A percentile compares a stretch with the other conserved stretches of the same genome.
Conservation (phyloP, 2,888 invertebrate genomes). For the Heteromyza rotundicornis region DNA sequence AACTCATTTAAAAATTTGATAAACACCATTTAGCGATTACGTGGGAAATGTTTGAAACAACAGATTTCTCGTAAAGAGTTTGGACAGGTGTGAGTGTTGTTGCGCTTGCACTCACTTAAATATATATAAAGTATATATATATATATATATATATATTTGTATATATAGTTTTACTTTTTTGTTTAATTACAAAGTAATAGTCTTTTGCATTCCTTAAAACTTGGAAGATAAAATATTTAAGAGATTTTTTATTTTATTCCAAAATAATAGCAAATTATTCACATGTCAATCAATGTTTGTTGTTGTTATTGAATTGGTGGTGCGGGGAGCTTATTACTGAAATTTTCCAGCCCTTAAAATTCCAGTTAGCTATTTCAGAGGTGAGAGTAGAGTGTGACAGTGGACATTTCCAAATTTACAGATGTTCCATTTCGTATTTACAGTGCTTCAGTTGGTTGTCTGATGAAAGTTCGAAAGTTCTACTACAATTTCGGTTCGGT, state of each 20-base stretch:
- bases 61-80: too few species aligned
- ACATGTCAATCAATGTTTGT: constrained; percentile 20
- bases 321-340: constrained; percentile 37
- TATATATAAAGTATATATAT: not conserved
- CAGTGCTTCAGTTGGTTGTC: constrained; percentile 25
- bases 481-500: constrained; percentile 6
- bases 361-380: constrained; percentile 34
- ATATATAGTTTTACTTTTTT: constrained; percentile 12
- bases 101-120: too few species aligned
- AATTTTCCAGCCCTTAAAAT: constrained; percentile 56
- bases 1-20: too few species aligned
- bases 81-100: too few species aligned
- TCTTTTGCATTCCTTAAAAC: constrained; percentile 41
- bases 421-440: constrained; percentile 22
- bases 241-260: not conserved
- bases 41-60: too few species aligned
- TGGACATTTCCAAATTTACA: constrained; percentile 11
- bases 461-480: too few species aligned
- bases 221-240: constrained; percentile 8
- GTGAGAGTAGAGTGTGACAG: not conserved
- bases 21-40: too few species aligned
- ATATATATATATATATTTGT: constrained; percentile 21
- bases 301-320: not conserved
- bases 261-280: not conserved
- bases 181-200: constrained; percentile 32